Base-by-base conservation (phyloP, 2,888 invertebrate genomes). In the Caenorhabditis sp. region DNA sequence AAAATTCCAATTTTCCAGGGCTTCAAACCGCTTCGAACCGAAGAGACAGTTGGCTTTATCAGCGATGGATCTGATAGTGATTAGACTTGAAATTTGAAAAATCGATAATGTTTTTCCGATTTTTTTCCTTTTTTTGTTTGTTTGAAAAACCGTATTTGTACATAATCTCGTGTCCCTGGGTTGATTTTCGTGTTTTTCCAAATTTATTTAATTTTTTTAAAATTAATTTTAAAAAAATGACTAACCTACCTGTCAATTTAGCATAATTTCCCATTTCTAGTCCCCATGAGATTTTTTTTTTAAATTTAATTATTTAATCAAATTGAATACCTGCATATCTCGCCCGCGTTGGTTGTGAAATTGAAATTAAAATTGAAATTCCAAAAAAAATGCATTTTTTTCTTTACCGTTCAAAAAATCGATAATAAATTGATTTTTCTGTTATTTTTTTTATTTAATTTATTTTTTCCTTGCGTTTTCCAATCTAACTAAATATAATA, bases 1-100 rank as follows among this genome's bases (percentile, higher is more conserved):
- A 20, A 47, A 64, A 67, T 32, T 32, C 40, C 40, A 40, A 13
- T 44, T 28, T 87, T 88, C 51, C 68, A 89, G 89, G 90, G 90
- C 5, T 90, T 90, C 85, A 88, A 88, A 71, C 90, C 89, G 4
- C 85, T 90, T 9, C 80, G 86, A 68, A 89, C 87, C 15, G 84
- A 86, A 22, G 88, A 88, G 37, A 85, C 82, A 0, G 80, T 83
- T 32, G 81, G 80, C 18, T 86, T 86, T 40, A 84, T 86, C 28
- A 82, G 82, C 26, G 83, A 83, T 37, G 85, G 76, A 55, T 76
- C 76, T n/a, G 86, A 86, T 55, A 85, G 85, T 56, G 86, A 86
- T 51, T 85, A 74, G 80, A 74, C 11, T 51, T 51, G 18, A 24
- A 40, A 58, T 53, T 3, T 32, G 9, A 32, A 32, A 32, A 58